Evolutionary conservation across 2,888 invertebrate genomes (phyloP).

Genomic region (Notocelia uddmanniana): DNA sequence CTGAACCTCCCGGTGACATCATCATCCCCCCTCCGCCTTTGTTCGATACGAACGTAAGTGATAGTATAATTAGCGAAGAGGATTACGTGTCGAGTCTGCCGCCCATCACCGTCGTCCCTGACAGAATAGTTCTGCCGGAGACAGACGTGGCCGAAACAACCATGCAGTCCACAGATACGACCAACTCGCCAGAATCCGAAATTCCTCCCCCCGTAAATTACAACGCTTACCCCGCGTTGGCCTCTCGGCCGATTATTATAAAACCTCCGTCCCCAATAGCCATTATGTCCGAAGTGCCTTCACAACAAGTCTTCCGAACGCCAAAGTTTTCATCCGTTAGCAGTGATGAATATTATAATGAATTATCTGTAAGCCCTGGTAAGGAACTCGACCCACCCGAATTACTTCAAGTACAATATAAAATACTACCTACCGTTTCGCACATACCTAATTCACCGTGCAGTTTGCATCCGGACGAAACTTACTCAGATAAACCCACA

Average conservation of each 20-base stretch:
- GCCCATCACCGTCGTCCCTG: constrained; percentile 74
- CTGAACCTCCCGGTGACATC: constrained; percentile 75
- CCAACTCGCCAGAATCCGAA: constrained; percentile 75
- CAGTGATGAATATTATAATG: constrained; percentile 66
- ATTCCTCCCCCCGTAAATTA: constrained; percentile 81
- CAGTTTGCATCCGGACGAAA: constrained; percentile 75
- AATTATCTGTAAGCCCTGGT: constrained; percentile 72
- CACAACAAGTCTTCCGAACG: constrained; percentile 70
- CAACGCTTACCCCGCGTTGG: constrained; percentile 68
- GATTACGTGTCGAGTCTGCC: constrained; percentile 64
- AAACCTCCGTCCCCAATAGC: constrained; percentile 58
- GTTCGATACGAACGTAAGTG: constrained; percentile 79
- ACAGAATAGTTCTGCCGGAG: constrained; percentile 74
- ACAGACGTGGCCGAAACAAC: constrained; percentile 78
- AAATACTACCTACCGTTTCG: constrained; percentile 76
- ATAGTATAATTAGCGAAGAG: constrained; percentile 63
- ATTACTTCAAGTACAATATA: constrained; percentile 78
- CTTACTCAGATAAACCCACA: constrained; percentile 62
- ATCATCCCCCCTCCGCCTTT: constrained; percentile 83
- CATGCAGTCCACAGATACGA: constrained; percentile 77
- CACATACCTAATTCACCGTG: constrained; percentile 82
- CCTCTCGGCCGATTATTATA: constrained; percentile 48
- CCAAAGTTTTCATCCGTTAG: constrained; percentile 60
- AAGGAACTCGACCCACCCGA: constrained; percentile 73
- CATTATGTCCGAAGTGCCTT: constrained; percentile 73